Evolutionary conservation across 2,113 vertebrate genomes (phyloP), one percentile per base, ranked within the genome.

Genomic region (Vimba vimba): DNA sequence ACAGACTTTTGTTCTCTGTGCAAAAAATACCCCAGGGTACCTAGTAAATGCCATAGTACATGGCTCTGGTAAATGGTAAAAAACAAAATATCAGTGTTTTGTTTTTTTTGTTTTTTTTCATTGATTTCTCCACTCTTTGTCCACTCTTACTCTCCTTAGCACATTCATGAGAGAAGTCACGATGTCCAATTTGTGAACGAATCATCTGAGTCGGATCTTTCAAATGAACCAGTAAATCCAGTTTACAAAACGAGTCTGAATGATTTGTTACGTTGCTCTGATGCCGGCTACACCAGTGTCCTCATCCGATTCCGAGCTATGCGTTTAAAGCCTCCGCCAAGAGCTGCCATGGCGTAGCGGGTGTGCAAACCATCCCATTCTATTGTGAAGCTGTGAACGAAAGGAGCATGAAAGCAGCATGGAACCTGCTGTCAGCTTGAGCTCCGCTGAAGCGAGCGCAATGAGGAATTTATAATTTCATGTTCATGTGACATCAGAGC

Each of bases 381-480:
- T 33, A 73, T 57, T 73, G 81, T 73, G 23, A 83, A 57, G 47
- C 66, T 43, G 47, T 23, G 1, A 83, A 30, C 13, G 30, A 8
- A 33, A 73, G 81, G 50, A 83, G 68, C 81, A 59, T 83, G 81
- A 8, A 33, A 73, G 81, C 66, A 83, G 68, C 81, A 59, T 83
- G 81, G 50, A 57, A 33, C 81, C 27, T 52, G 47, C 43, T 57
- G 50, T 83, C 81, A 73, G 21, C 50, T 57, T 36, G 66, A 83
- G 47, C 81, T 33, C 47, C 8, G 27, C 80, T 69, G 80, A 68
- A 82, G 47, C 64, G 11, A 82, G 25, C 8, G 80, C 64, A 55
- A 71, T 8, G 3, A 69, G 62, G 64, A 82, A 83, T 83, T 71
- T 69, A 83, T 83, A 83, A 83, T 83, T 83, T 83, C 81, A 73